These are phyloP conservation scores for Unio delphinus DNA, from an alignment of 2,888 invertebrate species.

Conservation along the genomic window DNA sequence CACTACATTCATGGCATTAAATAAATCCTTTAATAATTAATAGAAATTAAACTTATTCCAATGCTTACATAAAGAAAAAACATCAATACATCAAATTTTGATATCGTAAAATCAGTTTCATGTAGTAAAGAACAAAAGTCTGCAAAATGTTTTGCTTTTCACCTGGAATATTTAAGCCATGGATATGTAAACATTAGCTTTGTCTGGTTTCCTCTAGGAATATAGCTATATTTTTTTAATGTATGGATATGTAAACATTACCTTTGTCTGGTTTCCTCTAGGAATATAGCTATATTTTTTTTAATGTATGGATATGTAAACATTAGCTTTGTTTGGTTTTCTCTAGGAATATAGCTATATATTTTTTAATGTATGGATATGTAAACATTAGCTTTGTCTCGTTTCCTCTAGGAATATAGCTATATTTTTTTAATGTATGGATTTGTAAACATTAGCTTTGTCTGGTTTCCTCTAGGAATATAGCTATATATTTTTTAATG, in stretches of 20 bases:
- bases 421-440: conserved; percentile 54
- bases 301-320: conserved; percentile 64
- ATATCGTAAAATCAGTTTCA: too few relatives aligned
- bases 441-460: too few relatives aligned
- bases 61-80: too few relatives aligned
- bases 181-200: conserved; percentile 37
- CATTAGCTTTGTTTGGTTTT: conserved; percentile 66
- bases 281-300: conserved; percentile 70
- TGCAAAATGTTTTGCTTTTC: too few relatives aligned
- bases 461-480: too few relatives aligned
- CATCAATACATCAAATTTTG: too few relatives aligned
- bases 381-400: conserved; percentile 53
- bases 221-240: conserved; percentile 70
- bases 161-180: background rate
- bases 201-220: conserved; percentile 71
- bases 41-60: too few relatives aligned
- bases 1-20: too few relatives aligned
- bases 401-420: conserved; percentile 71
- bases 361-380: conserved; percentile 68
- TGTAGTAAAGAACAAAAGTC: too few relatives aligned
- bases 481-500: too few relatives aligned
- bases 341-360: conserved; percentile 71
- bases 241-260: conserved; percentile 50
- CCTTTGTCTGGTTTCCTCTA: conserved; percentile 70
- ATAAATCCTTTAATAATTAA: too few relatives aligned